Evolutionary conservation across 2,888 invertebrate species (phyloP).

Genomic region (Prostheceraeus crozeri): DNA sequence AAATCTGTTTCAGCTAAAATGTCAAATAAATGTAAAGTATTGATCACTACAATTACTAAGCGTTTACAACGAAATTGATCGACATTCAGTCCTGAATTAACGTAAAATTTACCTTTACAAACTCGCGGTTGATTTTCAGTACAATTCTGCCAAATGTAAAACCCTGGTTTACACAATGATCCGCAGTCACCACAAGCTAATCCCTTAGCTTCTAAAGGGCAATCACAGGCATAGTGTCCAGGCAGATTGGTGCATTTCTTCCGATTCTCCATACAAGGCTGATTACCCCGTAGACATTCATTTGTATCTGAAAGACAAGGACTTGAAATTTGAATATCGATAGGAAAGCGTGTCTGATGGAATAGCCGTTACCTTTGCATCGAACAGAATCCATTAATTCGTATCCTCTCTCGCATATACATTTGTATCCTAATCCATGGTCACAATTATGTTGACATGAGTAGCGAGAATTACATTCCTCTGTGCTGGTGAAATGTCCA

Average conservation of each 20-base stretch:
- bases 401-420: constrained; percentile 22
- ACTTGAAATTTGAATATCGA: too few relatives aligned
- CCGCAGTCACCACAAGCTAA: not conserved
- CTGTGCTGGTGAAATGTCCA: constrained; percentile 4
- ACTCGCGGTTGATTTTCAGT: not conserved
- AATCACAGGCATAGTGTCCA: constrained; percentile 18
- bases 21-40: too few relatives aligned
- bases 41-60: too few relatives aligned
- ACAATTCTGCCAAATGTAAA: not conserved
- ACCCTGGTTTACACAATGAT: not conserved
- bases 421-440: constrained; percentile 25
- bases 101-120: constrained; percentile 2
- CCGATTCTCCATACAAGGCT: not conserved
- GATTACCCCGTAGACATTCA: constrained; percentile 4
- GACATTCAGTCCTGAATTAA: not conserved
- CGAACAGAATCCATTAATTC: not conserved
- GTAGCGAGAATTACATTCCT: constrained; percentile 10
- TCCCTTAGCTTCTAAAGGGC: constrained; percentile 2
- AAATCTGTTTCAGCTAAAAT: too few relatives aligned
- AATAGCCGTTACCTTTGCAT: not conserved
- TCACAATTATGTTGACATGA: constrained; percentile 22
- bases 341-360: not conserved
- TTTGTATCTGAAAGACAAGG: too few relatives aligned
- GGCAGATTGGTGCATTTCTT: constrained; percentile 14
- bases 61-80: not conserved